Evolutionary conservation across 2,888 invertebrate species (phyloP), one percentile per base, ranked within the genome.

Genomic region (Dromius quadrimaculatus): DNA sequence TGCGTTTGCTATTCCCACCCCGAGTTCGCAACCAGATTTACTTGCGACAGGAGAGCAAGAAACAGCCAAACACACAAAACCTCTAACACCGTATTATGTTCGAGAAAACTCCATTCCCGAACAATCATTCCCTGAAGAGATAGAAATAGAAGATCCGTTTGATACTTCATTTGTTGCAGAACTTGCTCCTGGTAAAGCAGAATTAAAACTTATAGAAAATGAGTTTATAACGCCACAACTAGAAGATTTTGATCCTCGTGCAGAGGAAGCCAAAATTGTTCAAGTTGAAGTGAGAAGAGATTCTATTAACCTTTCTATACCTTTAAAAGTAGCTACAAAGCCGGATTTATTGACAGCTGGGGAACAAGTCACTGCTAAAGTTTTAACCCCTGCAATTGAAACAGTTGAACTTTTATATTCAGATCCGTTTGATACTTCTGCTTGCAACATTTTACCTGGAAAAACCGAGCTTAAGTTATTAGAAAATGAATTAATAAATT

Each of bases 341-440:
- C 71, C 80, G 2, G 82, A 82, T 78, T 79, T 87, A 32, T 78
- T 87, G 17, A 83, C 82, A 66, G 86, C 85, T 3, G 84, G 85
- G 61, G 85, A 88, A 74, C 84, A 88, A 54, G 90, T 91, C 57
- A 85, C 88, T 75, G 87, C 85, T 1, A 92, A 92, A 81, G 91
- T 92, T 59, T 79, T 93, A 47, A 92, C 92, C 0, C 88, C 88
- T 0, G 85, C 84, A 2, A 83, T 86, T 64, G 83, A 89, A 69
- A 86, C 79, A 78, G 75, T 76, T 13, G 83, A 84, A 71, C 84
- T 84, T 19, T 79, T 80, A 1, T 85, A 90, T 75, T 81, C 83
- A 5, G 94, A 94, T 84, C 95, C 95, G 0, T 95, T 95, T 79
- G 95, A 95, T 79, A 95, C 95, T 0, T 92, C 94, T 76, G 93